Evolutionary conservation across 1,140 invertebrate genomes (phyloP).

Genomic region (Liolophura sinensis): DNA sequence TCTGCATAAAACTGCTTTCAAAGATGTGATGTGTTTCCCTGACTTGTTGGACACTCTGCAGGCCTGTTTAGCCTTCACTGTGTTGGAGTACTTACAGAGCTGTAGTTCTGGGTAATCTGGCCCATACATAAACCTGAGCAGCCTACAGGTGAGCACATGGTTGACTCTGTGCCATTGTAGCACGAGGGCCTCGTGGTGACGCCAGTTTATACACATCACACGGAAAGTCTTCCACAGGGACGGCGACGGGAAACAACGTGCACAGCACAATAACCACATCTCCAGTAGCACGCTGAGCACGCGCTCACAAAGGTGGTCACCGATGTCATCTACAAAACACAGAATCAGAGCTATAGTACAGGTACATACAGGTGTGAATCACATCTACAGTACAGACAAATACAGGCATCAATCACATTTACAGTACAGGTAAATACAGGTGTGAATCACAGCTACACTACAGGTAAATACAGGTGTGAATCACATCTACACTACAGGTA

Average conservation of each 20-base stretch:
- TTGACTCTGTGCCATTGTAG: slow-evolving; percentile 94
- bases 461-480: too few species aligned
- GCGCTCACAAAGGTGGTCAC: slow-evolving; percentile 91
- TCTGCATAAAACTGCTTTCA: too few species aligned
- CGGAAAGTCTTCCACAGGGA: slow-evolving; percentile 94
- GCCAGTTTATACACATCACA: slow-evolving; percentile 89
- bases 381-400: too few species aligned
- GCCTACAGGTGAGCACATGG: slow-evolving; percentile 79
- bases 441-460: too few species aligned
- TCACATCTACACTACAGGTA: too few species aligned
- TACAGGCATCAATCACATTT: too few species aligned
- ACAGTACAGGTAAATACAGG: too few species aligned
- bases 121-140: slow-evolving; percentile 88
- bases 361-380: too few species aligned
- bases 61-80: background rate
- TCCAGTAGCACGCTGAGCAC: slow-evolving; percentile 91
- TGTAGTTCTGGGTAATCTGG: slow-evolving; percentile 80
- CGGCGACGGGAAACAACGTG: slow-evolving; percentile 87
- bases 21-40: background rate
- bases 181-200: slow-evolving; percentile 87
- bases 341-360: background rate
- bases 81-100: slow-evolving; percentile 54
- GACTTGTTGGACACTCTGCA: too few species aligned
- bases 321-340: slow-evolving; percentile 76
- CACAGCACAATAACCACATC: slow-evolving; percentile 92